phyloP scores from a whole-genome alignment of 64 coral and sea anemone species.

The Stichodactyla mertensii region DNA sequence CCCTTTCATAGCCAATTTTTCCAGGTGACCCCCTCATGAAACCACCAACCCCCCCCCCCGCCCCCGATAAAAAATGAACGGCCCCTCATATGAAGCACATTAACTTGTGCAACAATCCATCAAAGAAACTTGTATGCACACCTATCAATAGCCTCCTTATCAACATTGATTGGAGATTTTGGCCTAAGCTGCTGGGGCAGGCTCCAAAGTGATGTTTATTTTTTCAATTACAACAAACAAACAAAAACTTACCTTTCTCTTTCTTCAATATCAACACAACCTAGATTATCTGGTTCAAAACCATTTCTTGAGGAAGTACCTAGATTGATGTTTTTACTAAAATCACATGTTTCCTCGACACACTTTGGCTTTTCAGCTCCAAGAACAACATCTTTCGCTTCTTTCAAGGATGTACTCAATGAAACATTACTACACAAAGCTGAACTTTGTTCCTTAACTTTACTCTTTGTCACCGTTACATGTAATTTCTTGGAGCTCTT shows the following conservation, averaged over 20 bases:
- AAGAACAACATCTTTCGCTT: neutral
- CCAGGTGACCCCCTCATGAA: no score
- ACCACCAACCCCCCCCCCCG: no score
- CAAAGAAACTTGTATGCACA: no score
- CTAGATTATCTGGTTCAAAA: neutral
- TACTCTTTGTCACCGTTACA: constrained; percentile 1
- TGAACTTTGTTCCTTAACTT: constrained; percentile 3
- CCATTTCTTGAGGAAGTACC: neutral
- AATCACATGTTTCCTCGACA: neutral
- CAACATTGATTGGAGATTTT: no score
- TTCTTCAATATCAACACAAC: neutral
- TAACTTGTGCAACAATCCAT: no score
- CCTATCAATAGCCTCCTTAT: no score
- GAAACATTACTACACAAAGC: neutral
- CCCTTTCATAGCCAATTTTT: no score
- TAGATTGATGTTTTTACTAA: neutral
- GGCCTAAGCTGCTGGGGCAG: no score
- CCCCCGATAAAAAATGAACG: no score
- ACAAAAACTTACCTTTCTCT: neutral
- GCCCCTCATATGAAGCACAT: no score
- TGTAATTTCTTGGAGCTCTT: constrained; percentile 53
- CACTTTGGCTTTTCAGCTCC: neutral
- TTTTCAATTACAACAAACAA: neutral
- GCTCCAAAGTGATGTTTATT: no score
- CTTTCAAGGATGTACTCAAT: neutral